Conservation (phyloP, 2,113 vertebrate genomes). For the Protobothrops flavoviridis region DNA sequence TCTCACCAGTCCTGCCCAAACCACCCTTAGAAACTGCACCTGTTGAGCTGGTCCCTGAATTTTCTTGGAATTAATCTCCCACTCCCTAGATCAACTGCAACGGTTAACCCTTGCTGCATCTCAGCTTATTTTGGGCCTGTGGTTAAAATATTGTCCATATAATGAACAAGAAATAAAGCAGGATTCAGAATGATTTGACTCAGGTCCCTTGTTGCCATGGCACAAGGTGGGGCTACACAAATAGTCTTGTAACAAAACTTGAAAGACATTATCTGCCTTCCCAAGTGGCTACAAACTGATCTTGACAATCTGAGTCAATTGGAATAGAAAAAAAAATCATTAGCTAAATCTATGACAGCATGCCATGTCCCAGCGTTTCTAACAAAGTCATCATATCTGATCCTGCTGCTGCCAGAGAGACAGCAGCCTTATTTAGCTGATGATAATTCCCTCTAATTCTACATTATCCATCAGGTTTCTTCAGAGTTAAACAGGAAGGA, state of each 20-base stretch:
- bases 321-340: background rate
- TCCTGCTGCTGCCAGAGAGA: background rate
- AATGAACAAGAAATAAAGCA: background rate
- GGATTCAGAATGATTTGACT: background rate
- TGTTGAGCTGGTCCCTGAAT: background rate
- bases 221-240: background rate
- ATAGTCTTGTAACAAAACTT: background rate
- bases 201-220: background rate
- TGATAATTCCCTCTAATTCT: background rate
- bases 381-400: background rate
- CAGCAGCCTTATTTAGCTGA: background rate
- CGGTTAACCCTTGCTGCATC: background rate
- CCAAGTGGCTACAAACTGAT: background rate
- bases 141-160: background rate
- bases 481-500: background rate
- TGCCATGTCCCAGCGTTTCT: background rate
- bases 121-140: background rate
- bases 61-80: background rate
- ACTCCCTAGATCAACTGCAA: background rate
- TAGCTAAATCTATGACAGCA: background rate
- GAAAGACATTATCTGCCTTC: background rate
- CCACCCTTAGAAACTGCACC: background rate
- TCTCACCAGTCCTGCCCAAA: background rate
- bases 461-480: background rate
- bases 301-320: background rate